Percentiles rank a stretch among this genome's conserved stretches.
These are phyloP conservation scores for Leptinotarsa undecemlineata DNA, from an alignment of 1,140 invertebrate species.

Conservation along the genomic window DNA sequence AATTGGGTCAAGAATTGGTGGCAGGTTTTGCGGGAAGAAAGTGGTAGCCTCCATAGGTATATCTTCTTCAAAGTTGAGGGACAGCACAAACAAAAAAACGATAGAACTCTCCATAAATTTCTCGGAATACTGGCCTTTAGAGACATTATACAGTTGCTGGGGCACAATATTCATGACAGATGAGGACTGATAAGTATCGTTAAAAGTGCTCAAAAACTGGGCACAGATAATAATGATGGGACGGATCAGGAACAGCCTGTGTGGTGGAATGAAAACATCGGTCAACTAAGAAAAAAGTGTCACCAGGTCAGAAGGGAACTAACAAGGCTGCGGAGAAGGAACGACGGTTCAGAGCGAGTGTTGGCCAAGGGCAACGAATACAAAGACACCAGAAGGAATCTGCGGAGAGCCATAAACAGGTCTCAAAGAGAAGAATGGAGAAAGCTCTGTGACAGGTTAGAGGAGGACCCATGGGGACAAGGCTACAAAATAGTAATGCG, in stretches of 20 bases:
- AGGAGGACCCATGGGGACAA: slow-evolving; percentile 25
- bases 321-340: background rate
- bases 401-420: background rate
- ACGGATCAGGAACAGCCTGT: background rate
- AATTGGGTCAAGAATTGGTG: background rate
- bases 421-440: slow-evolving; percentile 22
- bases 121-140: background rate
- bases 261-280: slow-evolving; percentile 10
- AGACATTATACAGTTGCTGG: background rate
- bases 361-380: background rate
- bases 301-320: background rate
- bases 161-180: background rate
- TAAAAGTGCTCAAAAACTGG: background rate
- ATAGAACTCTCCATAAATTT: background rate
- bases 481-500: slow-evolving; percentile 26
- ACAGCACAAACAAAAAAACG: background rate
- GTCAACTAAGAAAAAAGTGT: background rate
- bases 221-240: background rate
- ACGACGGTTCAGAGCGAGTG: background rate
- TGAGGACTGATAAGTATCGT: background rate
- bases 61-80: background rate
- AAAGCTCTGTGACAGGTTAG: slow-evolving; percentile 14
- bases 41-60: slow-evolving; percentile 2
- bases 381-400: background rate
- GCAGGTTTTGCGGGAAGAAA: background rate